Evolutionary conservation across 2,113 vertebrate genomes (phyloP).

Genomic region (Romanogobio albipinnatus): DNA sequence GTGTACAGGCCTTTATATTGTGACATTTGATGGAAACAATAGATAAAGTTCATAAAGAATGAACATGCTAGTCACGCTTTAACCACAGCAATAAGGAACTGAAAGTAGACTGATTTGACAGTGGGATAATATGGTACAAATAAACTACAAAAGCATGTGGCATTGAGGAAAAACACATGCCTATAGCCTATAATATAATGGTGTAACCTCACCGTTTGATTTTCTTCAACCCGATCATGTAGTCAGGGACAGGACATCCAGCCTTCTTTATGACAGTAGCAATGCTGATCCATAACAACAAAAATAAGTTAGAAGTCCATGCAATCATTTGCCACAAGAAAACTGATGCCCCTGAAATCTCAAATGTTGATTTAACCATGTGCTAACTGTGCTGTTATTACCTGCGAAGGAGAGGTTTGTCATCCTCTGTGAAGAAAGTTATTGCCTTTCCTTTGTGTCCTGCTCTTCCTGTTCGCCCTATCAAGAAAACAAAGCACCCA

Average conservation of each 20-base stretch:
- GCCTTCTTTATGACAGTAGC: constrained; percentile 92
- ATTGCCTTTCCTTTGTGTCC: constrained; percentile 89
- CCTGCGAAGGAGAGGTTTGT: constrained; percentile 94
- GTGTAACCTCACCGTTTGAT: constrained; percentile 80
- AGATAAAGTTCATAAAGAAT: not conserved
- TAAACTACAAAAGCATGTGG: not conserved
- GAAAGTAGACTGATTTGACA: not conserved
- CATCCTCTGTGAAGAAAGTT: constrained; percentile 97
- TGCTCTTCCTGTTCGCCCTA: constrained; percentile 95
- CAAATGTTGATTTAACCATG: not conserved
- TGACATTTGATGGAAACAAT: not conserved
- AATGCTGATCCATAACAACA: constrained; percentile 73
- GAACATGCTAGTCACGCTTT: not conserved
- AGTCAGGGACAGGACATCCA: constrained; percentile 94
- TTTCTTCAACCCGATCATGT: constrained; percentile 90
- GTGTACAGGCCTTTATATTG: too few species aligned
- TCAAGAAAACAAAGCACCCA: not conserved
- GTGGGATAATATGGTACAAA: not conserved
- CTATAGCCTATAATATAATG: not conserved
- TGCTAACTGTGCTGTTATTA: constrained; percentile 58
- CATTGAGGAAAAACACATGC: not conserved
- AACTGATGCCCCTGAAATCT: not conserved
- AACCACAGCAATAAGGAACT: not conserved
- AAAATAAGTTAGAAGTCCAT: not conserved
- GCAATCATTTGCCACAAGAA: not conserved